These are phyloP conservation scores for Porites divaricata DNA, from an alignment of 92 coral and sea anemone genomes.

Conservation along the genomic window DNA sequence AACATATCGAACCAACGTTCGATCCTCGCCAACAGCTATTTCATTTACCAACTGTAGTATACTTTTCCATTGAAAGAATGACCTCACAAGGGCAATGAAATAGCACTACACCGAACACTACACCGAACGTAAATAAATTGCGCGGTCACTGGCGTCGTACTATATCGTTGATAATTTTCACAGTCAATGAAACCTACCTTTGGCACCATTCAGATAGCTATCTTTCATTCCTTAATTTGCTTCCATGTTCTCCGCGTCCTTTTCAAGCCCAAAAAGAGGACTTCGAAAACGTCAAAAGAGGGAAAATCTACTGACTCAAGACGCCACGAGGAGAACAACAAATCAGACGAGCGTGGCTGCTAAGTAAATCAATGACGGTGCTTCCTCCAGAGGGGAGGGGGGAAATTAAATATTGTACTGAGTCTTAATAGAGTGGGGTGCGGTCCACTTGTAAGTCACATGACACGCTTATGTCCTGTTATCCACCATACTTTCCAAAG, in stretches of 20 bases:
- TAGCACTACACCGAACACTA: neutral
- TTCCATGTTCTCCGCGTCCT: conserved; percentile 4
- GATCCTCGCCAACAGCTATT: neutral
- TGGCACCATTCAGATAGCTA: neutral
- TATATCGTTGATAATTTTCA: neutral
- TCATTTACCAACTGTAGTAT: neutral
- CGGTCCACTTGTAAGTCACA: neutral
- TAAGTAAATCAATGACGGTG: conserved; percentile 1
- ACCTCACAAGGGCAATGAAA: neutral
- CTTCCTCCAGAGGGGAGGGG: conserved; percentile 18
- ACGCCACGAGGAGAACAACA: conserved; percentile 65
- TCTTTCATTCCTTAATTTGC: neutral
- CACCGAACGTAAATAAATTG: neutral
- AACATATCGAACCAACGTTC: neutral
- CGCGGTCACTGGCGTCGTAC: neutral
- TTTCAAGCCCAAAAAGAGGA: conserved; percentile 1
- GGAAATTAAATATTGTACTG: neutral
- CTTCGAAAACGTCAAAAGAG: neutral
- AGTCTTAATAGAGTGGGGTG: neutral
- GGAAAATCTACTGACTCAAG: neutral
- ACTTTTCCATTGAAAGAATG: conserved; percentile 18
- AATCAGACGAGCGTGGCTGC: conserved; percentile 61
- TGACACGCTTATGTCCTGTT: neutral
- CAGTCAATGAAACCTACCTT: conserved; percentile 13
- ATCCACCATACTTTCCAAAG: neutral